Conservation (phyloP, 2,888 invertebrate genomes). For the Eupithecia subumbrata region DNA sequence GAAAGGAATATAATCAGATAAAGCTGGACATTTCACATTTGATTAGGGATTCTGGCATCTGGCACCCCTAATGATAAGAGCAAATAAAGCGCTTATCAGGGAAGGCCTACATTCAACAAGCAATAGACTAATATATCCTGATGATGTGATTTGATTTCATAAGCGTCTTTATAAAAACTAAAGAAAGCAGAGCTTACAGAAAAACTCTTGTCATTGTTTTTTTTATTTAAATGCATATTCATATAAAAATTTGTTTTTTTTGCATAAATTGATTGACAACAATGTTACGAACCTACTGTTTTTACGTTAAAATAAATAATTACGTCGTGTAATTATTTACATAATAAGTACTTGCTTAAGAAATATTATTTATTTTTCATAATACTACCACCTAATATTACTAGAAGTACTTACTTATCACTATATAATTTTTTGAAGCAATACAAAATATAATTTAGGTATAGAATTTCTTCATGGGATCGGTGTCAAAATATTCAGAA, state of each 20-base stretch:
- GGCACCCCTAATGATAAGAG: too few species aligned
- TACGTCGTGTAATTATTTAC: background rate
- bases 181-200: background rate
- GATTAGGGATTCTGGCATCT: too few species aligned
- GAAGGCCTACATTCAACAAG: too few species aligned
- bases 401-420: too few species aligned
- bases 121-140: background rate
- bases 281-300: background rate
- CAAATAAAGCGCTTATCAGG: too few species aligned
- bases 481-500: background rate
- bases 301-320: background rate
- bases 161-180: too few species aligned
- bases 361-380: background rate
- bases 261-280: background rate
- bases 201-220: background rate
- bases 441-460: background rate
- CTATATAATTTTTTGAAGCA: background rate
- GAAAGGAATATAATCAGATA: background rate
- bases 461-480: background rate
- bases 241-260: background rate
- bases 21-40: too few species aligned
- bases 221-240: background rate
- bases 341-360: background rate
- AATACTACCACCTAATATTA: too few species aligned
- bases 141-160: background rate